Evolutionary conservation across 2,888 invertebrate genomes (phyloP).

Genomic region (Luffia ferchaultella): DNA sequence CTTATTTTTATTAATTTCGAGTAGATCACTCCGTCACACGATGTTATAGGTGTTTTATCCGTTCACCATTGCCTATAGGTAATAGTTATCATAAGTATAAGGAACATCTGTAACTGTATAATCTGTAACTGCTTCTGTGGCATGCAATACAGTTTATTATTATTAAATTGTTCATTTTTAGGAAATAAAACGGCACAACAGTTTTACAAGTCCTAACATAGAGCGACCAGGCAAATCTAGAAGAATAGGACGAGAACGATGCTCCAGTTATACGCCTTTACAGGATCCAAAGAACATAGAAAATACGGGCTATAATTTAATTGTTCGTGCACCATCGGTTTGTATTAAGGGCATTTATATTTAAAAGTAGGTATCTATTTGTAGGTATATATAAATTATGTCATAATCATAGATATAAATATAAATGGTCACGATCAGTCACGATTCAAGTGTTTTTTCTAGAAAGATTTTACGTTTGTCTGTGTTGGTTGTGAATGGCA

Average conservation of each 20-base stretch:
- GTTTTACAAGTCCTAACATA: conserved; percentile 38
- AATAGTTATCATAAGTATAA: no score
- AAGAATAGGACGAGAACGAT: conserved; percentile 43
- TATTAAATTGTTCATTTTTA: conserved; percentile 14
- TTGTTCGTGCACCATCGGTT: not conserved
- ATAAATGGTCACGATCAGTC: not conserved
- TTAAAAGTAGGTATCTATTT: not conserved
- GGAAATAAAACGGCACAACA: conserved; percentile 43
- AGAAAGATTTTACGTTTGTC: no score
- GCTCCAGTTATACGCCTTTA: conserved; percentile 41
- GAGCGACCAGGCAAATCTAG: conserved; percentile 32
- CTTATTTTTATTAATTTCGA: no score
- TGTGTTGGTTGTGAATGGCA: no score
- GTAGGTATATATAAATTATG: not conserved
- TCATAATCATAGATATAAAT: not conserved
- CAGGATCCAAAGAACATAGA: not conserved
- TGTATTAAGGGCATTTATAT: not conserved
- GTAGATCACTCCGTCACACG: no score
- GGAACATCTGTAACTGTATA: no score
- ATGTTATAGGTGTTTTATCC: no score
- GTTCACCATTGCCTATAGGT: no score
- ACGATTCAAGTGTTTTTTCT: no score
- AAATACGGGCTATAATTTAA: not conserved
- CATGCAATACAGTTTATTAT: not conserved
- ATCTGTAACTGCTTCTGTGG: no score